Evolutionary conservation across 2,888 invertebrate genomes (phyloP), one percentile per base, ranked within the genome.

Genomic region (Nasonia oneida): DNA sequence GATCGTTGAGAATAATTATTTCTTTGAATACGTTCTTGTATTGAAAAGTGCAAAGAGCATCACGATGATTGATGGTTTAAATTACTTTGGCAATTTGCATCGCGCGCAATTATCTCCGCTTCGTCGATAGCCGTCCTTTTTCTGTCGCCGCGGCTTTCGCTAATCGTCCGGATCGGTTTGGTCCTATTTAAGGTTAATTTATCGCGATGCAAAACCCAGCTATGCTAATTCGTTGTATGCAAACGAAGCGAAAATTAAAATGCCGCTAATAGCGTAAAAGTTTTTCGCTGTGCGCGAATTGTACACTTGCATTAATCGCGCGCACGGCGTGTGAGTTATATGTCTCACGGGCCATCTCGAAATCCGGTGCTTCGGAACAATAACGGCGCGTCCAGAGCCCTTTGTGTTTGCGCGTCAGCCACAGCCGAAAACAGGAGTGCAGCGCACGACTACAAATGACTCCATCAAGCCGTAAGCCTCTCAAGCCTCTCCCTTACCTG

Each of bases 71-170:
- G 88, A 89, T 88, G 67, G 81, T 14, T 3, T 81, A 88, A 88
- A 89, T 88, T 87, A 87, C 87, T 82, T 78, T 71, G 87, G 87
- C 81, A 87, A 89, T 89, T 89, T 88, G 87, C 87, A 88, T 87
- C 73, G 64, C 42, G 15, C 15, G 86, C 75, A 86, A 87, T 88
- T 87, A 87, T 86, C 86, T 74, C 84, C 86, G 42, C 75, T 74
- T 81, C 73, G 37, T n/a, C 80, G 23, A 64, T 71, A n/a, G n/a
- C 6, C 0, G 23, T 23, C 8, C n/a, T 15, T 61, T n/a, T 61
- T 61, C 2, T n/a, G 23, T 2, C 23, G 57, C n/a, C 37, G 10
- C 39, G 12, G 47, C 64, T n/a, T 12, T 23, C 42, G 39, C 23
- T 6, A 64, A 33, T 64, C 39, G 23, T 15, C 15, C 15, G 23